Percentiles rank a stretch among this genome's conserved stretches.
phyloP scores from a whole-genome alignment of 2,888 invertebrate species.

The Stenotaenia linearis region DNA sequence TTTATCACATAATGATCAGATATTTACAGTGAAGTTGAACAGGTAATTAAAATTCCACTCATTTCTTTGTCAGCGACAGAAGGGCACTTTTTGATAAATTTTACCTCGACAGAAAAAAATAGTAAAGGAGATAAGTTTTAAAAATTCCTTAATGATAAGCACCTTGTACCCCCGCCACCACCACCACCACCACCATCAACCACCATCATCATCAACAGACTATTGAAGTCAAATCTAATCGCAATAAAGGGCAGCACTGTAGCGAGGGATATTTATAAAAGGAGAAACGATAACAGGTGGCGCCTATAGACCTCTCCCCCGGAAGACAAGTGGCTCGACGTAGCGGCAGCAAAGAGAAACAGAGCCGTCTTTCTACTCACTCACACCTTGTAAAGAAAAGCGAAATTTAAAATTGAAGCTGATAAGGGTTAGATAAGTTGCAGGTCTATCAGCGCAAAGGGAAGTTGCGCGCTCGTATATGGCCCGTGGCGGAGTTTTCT shows the following conservation, averaged over 20 bases:
- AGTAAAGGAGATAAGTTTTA: neutral
- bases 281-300: neutral
- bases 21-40: neutral
- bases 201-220: neutral
- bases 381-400: neutral
- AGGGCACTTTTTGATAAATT: neutral
- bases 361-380: neutral
- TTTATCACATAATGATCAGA: neutral
- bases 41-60: neutral
- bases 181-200: neutral
- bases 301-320: neutral
- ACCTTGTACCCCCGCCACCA: neutral
- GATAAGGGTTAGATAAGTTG: neutral
- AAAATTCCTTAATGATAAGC: neutral
- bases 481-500: neutral
- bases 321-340: neutral
- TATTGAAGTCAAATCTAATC: neutral
- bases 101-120: neutral
- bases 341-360: neutral
- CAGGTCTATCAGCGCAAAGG: neutral
- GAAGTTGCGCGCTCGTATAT: neutral
- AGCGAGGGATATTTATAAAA: neutral
- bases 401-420: neutral
- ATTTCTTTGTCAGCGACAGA: neutral
- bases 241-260: neutral